Percentiles rank a stretch among this genome's conserved stretches.
Conservation (phyloP, 2,797 vertebrate species). For the Paedocypris micromegethes region DNA sequence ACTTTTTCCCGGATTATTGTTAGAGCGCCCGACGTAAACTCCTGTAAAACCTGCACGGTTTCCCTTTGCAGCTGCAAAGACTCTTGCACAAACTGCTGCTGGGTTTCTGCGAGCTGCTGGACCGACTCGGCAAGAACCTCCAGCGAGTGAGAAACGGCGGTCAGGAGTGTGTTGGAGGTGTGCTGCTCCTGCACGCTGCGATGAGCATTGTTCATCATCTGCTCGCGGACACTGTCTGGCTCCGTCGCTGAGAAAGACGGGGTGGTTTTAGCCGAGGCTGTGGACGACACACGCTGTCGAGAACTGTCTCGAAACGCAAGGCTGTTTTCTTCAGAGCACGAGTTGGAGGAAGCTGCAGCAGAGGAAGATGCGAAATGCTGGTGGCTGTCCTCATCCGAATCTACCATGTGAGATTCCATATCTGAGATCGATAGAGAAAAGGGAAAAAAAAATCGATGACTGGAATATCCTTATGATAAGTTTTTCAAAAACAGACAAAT, state of each 20-base stretch:
- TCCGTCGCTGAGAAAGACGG: neutral
- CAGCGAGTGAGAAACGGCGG: conserved; percentile 72
- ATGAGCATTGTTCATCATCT: conserved; percentile 60
- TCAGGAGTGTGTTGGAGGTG: conserved; percentile 68
- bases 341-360: conserved; percentile 33
- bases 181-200: conserved; percentile 76
- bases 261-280: conserved; percentile 16
- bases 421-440: conserved; percentile 19
- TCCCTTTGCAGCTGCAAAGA: conserved; percentile 73
- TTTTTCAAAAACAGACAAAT: no score
- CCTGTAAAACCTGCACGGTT: conserved; percentile 72
- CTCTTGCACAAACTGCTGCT: conserved; percentile 74
- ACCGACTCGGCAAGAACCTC: conserved; percentile 76
- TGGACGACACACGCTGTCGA: conserved; percentile 34
- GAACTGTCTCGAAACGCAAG: conserved; percentile 5
- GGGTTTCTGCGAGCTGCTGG: conserved; percentile 75
- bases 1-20: conserved; percentile 74
- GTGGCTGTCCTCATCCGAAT: conserved; percentile 43
- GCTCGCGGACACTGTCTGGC: conserved; percentile 51
- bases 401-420: conserved; percentile 31
- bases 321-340: conserved; percentile 32
- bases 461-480: no score
- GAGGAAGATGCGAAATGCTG: conserved; percentile 33
- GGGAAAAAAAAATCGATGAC: no score
- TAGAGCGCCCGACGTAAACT: conserved; percentile 71